Evolutionary conservation across 2,888 invertebrate genomes (phyloP).

Genomic region (Hirtodrosophila histrioides): DNA sequence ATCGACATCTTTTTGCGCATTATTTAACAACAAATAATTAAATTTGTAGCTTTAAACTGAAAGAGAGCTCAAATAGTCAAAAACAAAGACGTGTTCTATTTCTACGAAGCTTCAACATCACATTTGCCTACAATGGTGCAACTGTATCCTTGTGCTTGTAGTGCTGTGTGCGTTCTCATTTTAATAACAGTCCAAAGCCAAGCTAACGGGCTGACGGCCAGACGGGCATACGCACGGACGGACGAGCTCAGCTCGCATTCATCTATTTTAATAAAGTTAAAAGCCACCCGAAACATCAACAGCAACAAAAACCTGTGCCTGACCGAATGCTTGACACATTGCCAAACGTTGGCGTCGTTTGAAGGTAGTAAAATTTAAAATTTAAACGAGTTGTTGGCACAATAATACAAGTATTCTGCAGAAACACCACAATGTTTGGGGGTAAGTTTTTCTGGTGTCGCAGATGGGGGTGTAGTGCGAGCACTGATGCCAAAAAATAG

Average conservation of each 20-base stretch:
- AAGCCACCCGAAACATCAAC: slow-evolving; percentile 58
- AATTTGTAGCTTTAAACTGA: slow-evolving; percentile 32
- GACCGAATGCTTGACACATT: slow-evolving; percentile 50
- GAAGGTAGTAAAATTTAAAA: slow-evolving; percentile 37
- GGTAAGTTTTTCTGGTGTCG: neutral
- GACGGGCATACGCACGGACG: neutral
- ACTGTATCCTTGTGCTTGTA: neutral
- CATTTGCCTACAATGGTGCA: neutral
- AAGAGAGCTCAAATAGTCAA: slow-evolving; percentile 4
- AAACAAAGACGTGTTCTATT: neutral
- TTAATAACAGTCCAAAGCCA: slow-evolving; percentile 6
- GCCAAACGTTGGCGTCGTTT: slow-evolving; percentile 34
- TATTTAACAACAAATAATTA: slow-evolving; percentile 54
- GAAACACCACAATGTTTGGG: slow-evolving; percentile 1
- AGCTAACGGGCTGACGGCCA: neutral
- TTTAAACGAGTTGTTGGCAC: slow-evolving; percentile 42
- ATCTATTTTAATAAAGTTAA: slow-evolving; percentile 69
- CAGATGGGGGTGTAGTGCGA: neutral
- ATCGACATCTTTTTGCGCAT: slow-evolving; percentile 48
- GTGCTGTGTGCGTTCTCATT: neutral
- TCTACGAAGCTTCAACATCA: neutral
- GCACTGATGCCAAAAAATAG: neutral
- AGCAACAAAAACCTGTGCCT: slow-evolving; percentile 6
- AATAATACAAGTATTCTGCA: slow-evolving; percentile 7
- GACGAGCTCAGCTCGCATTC: slow-evolving; percentile 22